Percentiles rank a stretch among this genome's conserved stretches.
Conservation (phyloP, 2,888 invertebrate genomes). For the Erebia aethiops region DNA sequence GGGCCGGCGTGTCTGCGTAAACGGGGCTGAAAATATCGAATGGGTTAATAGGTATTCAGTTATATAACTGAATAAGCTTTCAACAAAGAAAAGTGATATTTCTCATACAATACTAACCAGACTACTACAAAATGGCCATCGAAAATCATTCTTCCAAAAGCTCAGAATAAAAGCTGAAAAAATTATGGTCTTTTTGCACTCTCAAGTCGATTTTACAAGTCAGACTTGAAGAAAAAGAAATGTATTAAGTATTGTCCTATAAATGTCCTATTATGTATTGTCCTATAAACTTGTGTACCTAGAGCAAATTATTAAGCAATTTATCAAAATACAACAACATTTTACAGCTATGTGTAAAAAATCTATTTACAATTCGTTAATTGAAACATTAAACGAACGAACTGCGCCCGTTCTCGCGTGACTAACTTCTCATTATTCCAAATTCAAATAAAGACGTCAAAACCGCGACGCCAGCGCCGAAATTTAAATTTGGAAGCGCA, state of each 20-base stretch:
- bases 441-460: constrained; percentile 76
- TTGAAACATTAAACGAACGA: constrained; percentile 50
- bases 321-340: constrained; percentile 26
- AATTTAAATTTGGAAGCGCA: constrained; percentile 65
- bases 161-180: too few relatives aligned
- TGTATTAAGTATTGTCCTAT: neutral
- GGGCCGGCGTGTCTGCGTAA: too few relatives aligned
- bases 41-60: too few relatives aligned
- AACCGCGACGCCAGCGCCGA: constrained; percentile 68
- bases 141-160: too few relatives aligned
- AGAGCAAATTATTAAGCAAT: constrained; percentile 28
- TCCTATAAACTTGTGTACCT: constrained; percentile 4
- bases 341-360: constrained; percentile 24
- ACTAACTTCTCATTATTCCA: constrained; percentile 66
- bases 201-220: too few relatives aligned
- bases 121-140: too few relatives aligned
- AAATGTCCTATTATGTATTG: neutral
- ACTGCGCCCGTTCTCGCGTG: constrained; percentile 61
- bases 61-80: too few relatives aligned
- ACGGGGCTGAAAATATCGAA: too few relatives aligned
- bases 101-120: too few relatives aligned
- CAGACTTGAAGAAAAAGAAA: neutral
- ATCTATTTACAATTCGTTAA: constrained; percentile 41
- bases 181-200: too few relatives aligned
- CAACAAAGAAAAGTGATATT: too few relatives aligned